Conservation (phyloP, 2,888 invertebrate genomes). For the Anorthoa munda region DNA sequence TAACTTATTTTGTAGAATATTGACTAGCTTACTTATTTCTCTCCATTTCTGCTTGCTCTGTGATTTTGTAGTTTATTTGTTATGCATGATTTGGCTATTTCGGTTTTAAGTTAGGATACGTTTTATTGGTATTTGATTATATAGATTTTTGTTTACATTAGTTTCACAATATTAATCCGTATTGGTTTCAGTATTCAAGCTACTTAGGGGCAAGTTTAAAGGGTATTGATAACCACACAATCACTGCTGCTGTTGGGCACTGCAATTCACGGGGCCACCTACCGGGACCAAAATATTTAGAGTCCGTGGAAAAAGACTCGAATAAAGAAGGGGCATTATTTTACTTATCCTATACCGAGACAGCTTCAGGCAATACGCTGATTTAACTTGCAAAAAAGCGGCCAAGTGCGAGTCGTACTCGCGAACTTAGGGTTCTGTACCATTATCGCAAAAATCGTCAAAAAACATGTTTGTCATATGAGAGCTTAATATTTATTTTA, state of each 20-base stretch:
- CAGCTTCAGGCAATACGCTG: background rate
- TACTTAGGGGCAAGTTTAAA: too few relatives aligned
- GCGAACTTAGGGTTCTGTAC: too few relatives aligned
- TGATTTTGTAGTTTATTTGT: constrained; percentile 57
- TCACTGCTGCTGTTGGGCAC: too few relatives aligned
- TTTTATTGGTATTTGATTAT: background rate
- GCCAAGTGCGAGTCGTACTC: too few relatives aligned
- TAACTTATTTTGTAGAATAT: constrained; percentile 84
- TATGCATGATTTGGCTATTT: constrained; percentile 51
- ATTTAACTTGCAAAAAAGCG: constrained; percentile 19
- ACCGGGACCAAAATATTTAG: too few relatives aligned
- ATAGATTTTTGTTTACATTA: background rate
- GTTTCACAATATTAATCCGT: background rate
- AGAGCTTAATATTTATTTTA: too few relatives aligned
- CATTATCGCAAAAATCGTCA: too few relatives aligned
- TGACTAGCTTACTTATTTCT: constrained; percentile 77
- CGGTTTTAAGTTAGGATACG: constrained; percentile 3
- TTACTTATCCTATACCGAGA: background rate
- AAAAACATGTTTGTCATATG: too few relatives aligned
- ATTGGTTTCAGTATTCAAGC: background rate
- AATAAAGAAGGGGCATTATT: background rate
- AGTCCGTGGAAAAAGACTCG: too few relatives aligned
- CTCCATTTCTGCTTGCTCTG: constrained; percentile 62
- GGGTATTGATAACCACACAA: too few relatives aligned
- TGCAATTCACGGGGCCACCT: too few relatives aligned